phyloP scores from a whole-genome alignment of 2,113 vertebrate species.

The Lamprotornis superbus region DNA sequence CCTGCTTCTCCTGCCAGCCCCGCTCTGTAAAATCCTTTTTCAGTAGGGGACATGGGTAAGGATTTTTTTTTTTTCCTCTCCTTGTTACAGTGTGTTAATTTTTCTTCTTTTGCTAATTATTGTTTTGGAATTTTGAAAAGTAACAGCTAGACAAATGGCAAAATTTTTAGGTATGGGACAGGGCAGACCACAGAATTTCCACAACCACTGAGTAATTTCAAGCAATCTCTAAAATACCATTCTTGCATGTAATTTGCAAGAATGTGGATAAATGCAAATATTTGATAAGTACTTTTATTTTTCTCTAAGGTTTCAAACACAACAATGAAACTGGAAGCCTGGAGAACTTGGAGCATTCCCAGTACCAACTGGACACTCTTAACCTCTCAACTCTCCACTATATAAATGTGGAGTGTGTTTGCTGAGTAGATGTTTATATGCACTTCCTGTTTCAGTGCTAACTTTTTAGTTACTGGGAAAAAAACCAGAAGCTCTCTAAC shows the following conservation, averaged over 20 bases:
- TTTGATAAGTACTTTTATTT: constrained; percentile 59
- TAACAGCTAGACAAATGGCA: neutral
- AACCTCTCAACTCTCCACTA: constrained; percentile 53
- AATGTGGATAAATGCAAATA: constrained; percentile 62
- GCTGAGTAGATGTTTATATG: constrained; percentile 66
- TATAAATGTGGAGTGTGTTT: constrained; percentile 57
- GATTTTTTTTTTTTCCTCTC: neutral
- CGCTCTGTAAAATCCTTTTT: neutral
- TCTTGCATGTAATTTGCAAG: neutral
- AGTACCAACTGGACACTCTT: constrained; percentile 68
- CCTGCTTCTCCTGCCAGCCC: neutral
- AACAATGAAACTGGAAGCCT: constrained; percentile 15
- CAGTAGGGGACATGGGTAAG: neutral
- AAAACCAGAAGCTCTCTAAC: constrained; percentile 60
- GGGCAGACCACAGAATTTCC: neutral
- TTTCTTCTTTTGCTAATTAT: neutral
- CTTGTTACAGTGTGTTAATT: neutral
- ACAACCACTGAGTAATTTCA: neutral
- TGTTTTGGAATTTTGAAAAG: neutral
- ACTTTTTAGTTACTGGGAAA: constrained; percentile 68
- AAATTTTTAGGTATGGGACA: neutral
- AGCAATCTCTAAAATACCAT: neutral
- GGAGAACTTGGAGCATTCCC: constrained; percentile 56
- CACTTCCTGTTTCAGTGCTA: constrained; percentile 67
- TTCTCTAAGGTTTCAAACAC: constrained; percentile 59